Conservation (phyloP, 1,140 invertebrate genomes). For the Stratiolaelaps scimitus region DNA sequence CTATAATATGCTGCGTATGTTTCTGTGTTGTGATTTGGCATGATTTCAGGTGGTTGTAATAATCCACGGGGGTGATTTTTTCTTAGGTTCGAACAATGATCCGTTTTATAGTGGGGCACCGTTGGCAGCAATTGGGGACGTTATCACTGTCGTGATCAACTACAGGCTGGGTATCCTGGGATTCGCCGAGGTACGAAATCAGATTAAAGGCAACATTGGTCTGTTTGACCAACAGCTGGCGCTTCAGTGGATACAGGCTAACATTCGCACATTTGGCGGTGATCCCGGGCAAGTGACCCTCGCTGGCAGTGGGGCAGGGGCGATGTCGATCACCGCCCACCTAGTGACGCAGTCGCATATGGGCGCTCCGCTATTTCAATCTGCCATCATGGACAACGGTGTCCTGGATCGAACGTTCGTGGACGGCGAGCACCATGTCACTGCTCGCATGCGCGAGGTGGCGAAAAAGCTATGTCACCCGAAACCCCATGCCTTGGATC, state of each 20-base stretch:
- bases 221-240: constrained; percentile 46
- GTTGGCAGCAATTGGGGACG: constrained; percentile 43
- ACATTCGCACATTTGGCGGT: constrained; percentile 78
- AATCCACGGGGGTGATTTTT: constrained; percentile 29
- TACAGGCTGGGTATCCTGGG: constrained; percentile 46
- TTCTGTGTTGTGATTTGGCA: no score
- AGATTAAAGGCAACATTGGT: constrained; percentile 47
- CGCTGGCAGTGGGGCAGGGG: constrained; percentile 64
- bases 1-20: no score
- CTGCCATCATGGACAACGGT: constrained; percentile 33
- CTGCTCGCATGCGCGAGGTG: no score
- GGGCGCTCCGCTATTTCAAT: constrained; percentile 41
- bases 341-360: constrained; percentile 43
- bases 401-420: background rate
- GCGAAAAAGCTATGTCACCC: no score
- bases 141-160: constrained; percentile 47
- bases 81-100: constrained; percentile 43
- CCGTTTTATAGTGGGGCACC: constrained; percentile 45
- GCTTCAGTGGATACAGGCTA: constrained; percentile 56
- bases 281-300: constrained; percentile 81
- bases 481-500: no score
- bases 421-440: no score
- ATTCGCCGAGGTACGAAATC: constrained; percentile 43
- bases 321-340: constrained; percentile 46
- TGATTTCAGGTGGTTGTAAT: constrained; percentile 21